Conservation (phyloP, 37 sponge, comb jelly and placozoan species). For the Lycopodina hypogea region DNA sequence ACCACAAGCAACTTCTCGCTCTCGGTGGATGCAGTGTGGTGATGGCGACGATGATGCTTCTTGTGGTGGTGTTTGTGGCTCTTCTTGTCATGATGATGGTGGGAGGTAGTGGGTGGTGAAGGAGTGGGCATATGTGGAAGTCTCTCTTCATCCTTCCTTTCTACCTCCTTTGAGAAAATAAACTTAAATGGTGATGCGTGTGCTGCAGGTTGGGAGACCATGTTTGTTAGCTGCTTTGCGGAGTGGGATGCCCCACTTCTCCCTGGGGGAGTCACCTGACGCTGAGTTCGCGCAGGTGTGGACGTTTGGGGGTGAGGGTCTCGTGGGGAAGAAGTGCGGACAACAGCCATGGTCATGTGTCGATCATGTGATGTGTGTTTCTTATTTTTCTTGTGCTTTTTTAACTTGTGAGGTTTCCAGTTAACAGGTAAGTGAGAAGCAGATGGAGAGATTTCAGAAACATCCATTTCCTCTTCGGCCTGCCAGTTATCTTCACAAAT, state of each 20-base stretch:
- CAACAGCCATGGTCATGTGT: not conserved
- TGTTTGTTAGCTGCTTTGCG: not conserved
- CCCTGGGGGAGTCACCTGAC: not conserved
- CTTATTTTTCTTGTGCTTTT: constrained; percentile 38
- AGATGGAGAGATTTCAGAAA: not conserved
- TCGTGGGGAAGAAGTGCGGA: not conserved
- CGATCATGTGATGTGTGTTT: constrained; percentile 8
- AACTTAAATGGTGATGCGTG: constrained; percentile 1
- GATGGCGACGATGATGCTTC: constrained; percentile 9
- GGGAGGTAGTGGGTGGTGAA: not conserved
- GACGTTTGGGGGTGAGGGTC: not conserved
- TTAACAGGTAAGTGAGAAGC: not conserved
- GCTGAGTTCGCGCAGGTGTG: not conserved
- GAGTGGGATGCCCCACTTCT: not conserved
- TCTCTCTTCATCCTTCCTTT: constrained; percentile 1
- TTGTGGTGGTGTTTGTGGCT: constrained; percentile 26
- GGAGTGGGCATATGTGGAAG: not conserved
- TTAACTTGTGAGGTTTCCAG: constrained; percentile 9
- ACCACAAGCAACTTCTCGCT: not conserved
- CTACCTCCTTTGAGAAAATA: not conserved
- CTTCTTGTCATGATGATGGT: constrained; percentile 2
- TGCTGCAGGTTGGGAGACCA: not conserved
- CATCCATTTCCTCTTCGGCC: not conserved
- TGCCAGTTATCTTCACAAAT: not conserved
- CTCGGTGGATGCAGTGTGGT: not conserved